Evolutionary conservation across 1,140 invertebrate genomes (phyloP), one percentile per base, ranked within the genome.

Genomic region (Condylostylus longicornis): DNA sequence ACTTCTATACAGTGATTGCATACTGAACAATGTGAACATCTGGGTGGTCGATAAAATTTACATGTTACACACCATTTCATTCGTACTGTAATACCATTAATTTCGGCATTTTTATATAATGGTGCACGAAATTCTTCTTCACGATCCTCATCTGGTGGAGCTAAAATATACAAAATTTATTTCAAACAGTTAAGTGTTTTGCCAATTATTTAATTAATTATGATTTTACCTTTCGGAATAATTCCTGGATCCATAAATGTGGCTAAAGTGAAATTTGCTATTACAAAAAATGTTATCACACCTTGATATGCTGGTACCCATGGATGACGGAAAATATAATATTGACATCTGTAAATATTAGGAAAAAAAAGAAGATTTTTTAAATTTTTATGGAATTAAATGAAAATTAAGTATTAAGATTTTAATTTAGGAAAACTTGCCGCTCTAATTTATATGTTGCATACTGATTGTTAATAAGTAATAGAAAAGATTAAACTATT

Each of bases 21-120:
- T 35, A 97, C 91, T 53, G 89, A 96, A 65, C 96, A 99, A 68
- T 99, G 94, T 34, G 90, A 97, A 67, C 93, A 97, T 58, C 95
- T 72, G 38, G 95, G 95, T 55, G 94, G 93, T 50, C 94, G 74
- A 66, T 98, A 99, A 70, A 98, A 98, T 68, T 98, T 93, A 69
- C 96, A 99, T 2, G 95, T 99, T 38, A 90, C 81, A 66, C 96
- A 99, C 95, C 95, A 99, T 68, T 99, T 99, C 91, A 99, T 97
- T 42, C 93, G 77, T 27, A 98, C 90, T 13, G 88, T 94, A 39
- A 97, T 94, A 36, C 91, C 90, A 69, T 95, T 93, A 40, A 98
- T 95, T 65, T 98, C 90, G 38, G 96, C 87, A 64, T 83, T 98
- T 68, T 95, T 96, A 58, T 97, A 98, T 33, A 98, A 69, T 5